phyloP scores from a whole-genome alignment of 2,113 vertebrate species.

The Fukomys damarensis region DNA sequence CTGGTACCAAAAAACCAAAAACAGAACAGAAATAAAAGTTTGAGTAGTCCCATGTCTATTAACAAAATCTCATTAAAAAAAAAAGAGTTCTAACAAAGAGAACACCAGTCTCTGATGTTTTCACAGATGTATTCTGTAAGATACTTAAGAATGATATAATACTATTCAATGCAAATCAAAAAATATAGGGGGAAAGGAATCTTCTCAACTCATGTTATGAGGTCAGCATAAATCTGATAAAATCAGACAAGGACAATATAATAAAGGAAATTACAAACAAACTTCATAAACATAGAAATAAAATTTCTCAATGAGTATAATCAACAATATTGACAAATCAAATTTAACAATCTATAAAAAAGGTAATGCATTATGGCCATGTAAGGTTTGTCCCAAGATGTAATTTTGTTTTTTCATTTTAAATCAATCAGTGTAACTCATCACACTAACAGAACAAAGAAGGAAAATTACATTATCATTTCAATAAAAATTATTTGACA shows the following conservation, averaged over 20 bases:
- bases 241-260: not conserved
- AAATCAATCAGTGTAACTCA: not conserved
- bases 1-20: too few relatives aligned
- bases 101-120: not conserved
- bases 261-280: not conserved
- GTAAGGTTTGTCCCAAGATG: not conserved
- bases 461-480: not conserved
- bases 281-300: not conserved
- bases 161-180: not conserved
- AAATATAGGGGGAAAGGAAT: not conserved
- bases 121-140: not conserved
- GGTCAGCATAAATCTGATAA: constrained; percentile 5
- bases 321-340: not conserved
- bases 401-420: not conserved
- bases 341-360: not conserved
- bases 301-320: not conserved
- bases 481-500: not conserved
- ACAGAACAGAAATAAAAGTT: not conserved
- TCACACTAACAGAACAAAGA: not conserved
- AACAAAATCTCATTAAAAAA: not conserved
- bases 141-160: not conserved
- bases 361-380: not conserved
- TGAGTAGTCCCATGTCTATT: not conserved
- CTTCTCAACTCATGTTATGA: not conserved
- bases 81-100: not conserved